Evolutionary conservation across 35 echinoderm and acorn worm species (phyloP).

Genomic region (Ptychodera flava): DNA sequence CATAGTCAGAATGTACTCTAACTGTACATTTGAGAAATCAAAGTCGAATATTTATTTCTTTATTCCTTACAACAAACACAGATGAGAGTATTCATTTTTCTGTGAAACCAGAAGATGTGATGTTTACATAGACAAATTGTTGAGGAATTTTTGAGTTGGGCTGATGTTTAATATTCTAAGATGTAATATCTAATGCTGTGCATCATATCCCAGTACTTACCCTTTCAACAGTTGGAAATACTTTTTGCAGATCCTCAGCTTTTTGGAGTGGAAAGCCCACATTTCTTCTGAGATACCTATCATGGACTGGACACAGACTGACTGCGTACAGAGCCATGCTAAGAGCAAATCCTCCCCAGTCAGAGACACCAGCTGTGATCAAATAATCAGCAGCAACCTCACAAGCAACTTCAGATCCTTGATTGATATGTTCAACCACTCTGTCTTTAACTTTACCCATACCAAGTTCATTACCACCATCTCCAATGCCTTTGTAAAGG

Average conservation of each 20-base stretch:
- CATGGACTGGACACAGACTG: constrained; percentile 58
- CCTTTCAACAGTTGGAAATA: constrained; percentile 29
- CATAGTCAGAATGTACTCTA: too few species aligned
- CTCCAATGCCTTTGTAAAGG: constrained; percentile 84
- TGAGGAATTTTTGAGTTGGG: too few species aligned
- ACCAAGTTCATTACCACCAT: constrained; percentile 88
- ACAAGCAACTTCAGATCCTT: constrained; percentile 45
- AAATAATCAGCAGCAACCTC: constrained; percentile 54
- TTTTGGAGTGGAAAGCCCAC: constrained; percentile 46
- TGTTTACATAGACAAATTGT: too few species aligned
- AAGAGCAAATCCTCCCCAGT: constrained; percentile 92
- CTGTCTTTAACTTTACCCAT: constrained; percentile 86
- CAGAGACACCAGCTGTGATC: constrained; percentile 61
- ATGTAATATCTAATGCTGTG: background rate
- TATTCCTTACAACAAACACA: background rate
- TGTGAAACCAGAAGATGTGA: too few species aligned
- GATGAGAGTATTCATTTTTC: too few species aligned
- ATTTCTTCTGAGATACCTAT: constrained; percentile 54
- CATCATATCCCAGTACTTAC: constrained; percentile 2
- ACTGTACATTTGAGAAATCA: too few species aligned
- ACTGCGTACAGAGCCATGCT: constrained; percentile 45
- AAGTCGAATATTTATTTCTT: too few species aligned
- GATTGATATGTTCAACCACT: constrained; percentile 24
- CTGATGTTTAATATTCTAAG: background rate
- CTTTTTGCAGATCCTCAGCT: constrained; percentile 16